These are phyloP conservation scores for Dicentrarchus labrax DNA, from an alignment of 2,113 vertebrate species.

Conservation along the genomic window DNA sequence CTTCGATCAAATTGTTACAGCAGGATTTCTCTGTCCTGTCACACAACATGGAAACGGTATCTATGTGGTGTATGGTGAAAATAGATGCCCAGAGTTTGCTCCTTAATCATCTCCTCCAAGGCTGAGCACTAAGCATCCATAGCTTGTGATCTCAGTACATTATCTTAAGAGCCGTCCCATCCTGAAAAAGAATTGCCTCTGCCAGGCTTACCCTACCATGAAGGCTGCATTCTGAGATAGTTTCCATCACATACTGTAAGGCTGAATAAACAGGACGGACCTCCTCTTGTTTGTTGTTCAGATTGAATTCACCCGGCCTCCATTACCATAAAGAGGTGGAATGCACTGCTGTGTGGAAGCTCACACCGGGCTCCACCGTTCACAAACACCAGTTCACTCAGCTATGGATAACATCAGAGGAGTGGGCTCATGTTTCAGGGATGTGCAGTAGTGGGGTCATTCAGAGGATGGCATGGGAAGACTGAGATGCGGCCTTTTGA, in stretches of 20 bases:
- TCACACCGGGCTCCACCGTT: not conserved
- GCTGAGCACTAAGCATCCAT: conserved; percentile 3
- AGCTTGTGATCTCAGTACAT: not conserved
- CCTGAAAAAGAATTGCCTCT: not conserved
- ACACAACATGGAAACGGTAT: not conserved
- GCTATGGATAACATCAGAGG: conserved; percentile 24
- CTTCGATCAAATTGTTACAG: not conserved
- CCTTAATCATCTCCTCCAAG: conserved; percentile 19
- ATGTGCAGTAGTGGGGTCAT: not conserved
- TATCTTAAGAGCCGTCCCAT: conserved; percentile 15
- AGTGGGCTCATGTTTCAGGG: conserved; percentile 19
- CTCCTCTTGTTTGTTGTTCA: conserved; percentile 3
- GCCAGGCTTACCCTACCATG: not conserved
- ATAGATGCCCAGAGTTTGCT: conserved; percentile 11
- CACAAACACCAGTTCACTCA: not conserved
- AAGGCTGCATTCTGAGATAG: conserved; percentile 5
- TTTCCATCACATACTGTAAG: not conserved
- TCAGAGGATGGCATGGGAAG: not conserved
- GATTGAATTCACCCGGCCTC: conserved; percentile 2
- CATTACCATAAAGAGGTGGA: not conserved
- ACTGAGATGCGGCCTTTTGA: not conserved
- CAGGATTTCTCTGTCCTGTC: not conserved
- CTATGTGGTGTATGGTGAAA: conserved; percentile 10
- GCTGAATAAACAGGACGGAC: conserved; percentile 4
- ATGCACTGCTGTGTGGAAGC: not conserved